Evolutionary conservation across 2,888 invertebrate species (phyloP), one percentile per base, ranked within the genome.

Genomic region (Latheticus oryzae): DNA sequence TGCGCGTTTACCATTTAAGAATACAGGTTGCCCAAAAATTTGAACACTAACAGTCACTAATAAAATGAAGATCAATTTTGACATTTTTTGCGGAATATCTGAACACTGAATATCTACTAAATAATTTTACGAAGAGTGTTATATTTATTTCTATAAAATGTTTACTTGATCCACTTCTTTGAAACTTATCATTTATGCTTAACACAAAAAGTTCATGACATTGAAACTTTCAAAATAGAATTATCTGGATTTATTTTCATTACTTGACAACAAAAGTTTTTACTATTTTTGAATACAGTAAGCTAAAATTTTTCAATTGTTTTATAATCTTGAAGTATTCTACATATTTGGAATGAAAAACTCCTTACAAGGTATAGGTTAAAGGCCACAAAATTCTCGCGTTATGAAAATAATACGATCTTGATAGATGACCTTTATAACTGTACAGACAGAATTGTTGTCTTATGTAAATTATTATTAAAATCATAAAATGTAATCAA

Each of bases 401-500:
- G 15, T 40, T 38, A 12, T 38, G 23, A 21, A 38, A 8, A 38
- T 21, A 40, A 24, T 15, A 15, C 13, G 11, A 35, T 35, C 16
- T 26, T 28, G 42, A 42, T 42, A 17, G 42, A 42, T 28, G 26
- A 42, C 42, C 42, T 42, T 28, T 42, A 17, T 23, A 17, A 42
- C 28, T 16, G 26, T 16, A 42, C 17, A 28, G 11, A 15, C 42
- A 28, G 11, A 28, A 24, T 11, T 26, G 28, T 35, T 42, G 42
- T 42, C 16, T 9, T 28, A 42, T 42, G 42, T 16, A 42, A 42
- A 42, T 42, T 42, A 26, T 35, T 17, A 35, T 42, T 28, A 28
- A 38, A 42, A 42, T 42, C 42, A 42, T 26, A 38, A 38, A 42
- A 16, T 28, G 42, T 42, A 42, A 28, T 42, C 42, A 42, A 42